Evolutionary conservation across 2,888 invertebrate genomes (phyloP), one percentile per base, ranked within the genome.

Genomic region (Pyrocoelia pectoralis): DNA sequence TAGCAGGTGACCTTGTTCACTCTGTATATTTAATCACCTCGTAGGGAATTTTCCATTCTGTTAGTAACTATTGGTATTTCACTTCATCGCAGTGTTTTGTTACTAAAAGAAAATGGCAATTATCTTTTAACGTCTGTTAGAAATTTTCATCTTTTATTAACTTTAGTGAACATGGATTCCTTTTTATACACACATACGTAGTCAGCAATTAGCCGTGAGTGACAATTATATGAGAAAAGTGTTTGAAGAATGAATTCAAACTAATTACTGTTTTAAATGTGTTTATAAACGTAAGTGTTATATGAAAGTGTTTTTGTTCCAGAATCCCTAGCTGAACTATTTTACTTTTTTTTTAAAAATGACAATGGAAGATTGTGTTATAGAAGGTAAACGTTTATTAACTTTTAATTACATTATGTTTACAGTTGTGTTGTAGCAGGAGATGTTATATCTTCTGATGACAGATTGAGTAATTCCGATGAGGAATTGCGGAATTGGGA

Each of bases 401-500:
- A 5, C 24, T 5, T 24, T 24, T 6, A 24, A 24, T 24, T 5
- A 24, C 24, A 6, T 3, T 24, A 24, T n/a, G 24, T 5, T 24
- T 5, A 24, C 6, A 24, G 3, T 24, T 24, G 6, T 24, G 3
- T 24, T 24, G 3, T 24, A 24, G 40, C n/a, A 4, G 40, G 5
- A 4, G 14, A 14, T 40, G 43, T 46, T 14, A 19, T 6, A 3
- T 24, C 4, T 24, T 24, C 4, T 24, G 24, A 24, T 24, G 24
- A 24, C 24, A 24, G 24, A 24, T 6, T 24, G 24, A 6, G n/a
- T n/a, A n/a, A n/a, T n/a, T n/a, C 59, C 5, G 41, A 56, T 41
- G 33, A 28, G n/a, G 61, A 4, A 61, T 65, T 28, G 65, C 70
- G 13, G 59, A 64, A 70, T 49, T 74, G 73, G 73, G 68, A 72